A percentile compares a stretch with the other conserved stretches of the same genome.
Conservation (phyloP, 2,888 invertebrate species). For the Mimachlamys varia region DNA sequence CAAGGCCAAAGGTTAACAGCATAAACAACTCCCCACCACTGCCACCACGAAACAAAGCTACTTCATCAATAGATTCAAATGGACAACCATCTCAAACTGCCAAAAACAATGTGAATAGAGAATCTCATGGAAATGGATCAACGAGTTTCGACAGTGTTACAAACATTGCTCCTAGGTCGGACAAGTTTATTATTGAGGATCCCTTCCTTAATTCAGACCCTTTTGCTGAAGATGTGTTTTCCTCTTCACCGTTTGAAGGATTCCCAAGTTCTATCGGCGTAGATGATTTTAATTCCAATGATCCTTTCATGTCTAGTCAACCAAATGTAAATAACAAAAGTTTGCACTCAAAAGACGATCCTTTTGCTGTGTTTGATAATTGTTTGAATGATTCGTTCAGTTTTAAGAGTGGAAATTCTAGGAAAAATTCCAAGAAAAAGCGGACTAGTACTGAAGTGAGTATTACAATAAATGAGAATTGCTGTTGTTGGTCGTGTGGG, state of each 20-base stretch:
- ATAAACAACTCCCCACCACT: slow-evolving; percentile 37
- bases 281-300: slow-evolving; percentile 50
- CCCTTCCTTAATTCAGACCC: slow-evolving; percentile 64
- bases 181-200: slow-evolving; percentile 55
- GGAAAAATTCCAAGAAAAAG: slow-evolving; percentile 48
- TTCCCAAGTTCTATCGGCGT: slow-evolving; percentile 45
- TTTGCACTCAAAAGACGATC: slow-evolving; percentile 53
- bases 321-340: slow-evolving; percentile 38
- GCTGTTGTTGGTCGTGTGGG: slow-evolving; percentile 24
- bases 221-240: slow-evolving; percentile 58
- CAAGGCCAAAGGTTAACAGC: slow-evolving; percentile 46
- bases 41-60: not conserved
- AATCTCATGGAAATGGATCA: slow-evolving; percentile 37
- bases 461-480: not conserved
- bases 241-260: slow-evolving; percentile 42
- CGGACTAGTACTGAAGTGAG: slow-evolving; percentile 22
- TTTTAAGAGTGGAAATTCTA: slow-evolving; percentile 58
- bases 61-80: slow-evolving; percentile 3
- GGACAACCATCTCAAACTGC: not conserved
- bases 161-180: slow-evolving; percentile 19
- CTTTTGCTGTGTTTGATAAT: slow-evolving; percentile 67
- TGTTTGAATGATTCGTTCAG: slow-evolving; percentile 58
- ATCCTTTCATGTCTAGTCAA: slow-evolving; percentile 64
- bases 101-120: slow-evolving; percentile 28
- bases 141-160: not conserved